A percentile compares a stretch with the other conserved stretches of the same genome.
Conservation (phyloP, 1,140 invertebrate species). For the Brachionus rotundiformis region DNA sequence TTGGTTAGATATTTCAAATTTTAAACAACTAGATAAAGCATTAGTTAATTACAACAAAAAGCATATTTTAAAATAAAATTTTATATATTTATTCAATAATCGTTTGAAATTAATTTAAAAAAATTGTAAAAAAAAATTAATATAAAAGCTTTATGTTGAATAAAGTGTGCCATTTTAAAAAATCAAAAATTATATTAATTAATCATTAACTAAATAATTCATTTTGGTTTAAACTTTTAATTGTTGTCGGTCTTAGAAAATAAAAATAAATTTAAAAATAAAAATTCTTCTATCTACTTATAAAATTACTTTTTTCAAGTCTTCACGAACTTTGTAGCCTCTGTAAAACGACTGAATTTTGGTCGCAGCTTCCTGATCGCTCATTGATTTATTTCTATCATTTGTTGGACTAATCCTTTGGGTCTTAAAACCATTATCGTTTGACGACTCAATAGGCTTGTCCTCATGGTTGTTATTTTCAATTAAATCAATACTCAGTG, state of each 20-base stretch:
- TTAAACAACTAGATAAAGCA: no score
- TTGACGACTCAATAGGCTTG: not conserved
- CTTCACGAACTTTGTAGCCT: slow-evolving; percentile 21
- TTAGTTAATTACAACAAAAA: not conserved
- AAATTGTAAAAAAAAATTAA: not conserved
- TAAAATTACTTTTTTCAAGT: slow-evolving; percentile 36
- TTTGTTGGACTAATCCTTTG: slow-evolving; percentile 22
- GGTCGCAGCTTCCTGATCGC: slow-evolving; percentile 19
- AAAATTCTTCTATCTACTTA: not conserved
- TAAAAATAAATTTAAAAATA: not conserved
- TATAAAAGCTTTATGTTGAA: not conserved
- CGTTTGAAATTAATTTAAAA: no score
- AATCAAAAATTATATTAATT: not conserved
- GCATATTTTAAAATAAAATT: not conserved
- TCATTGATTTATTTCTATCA: slow-evolving; percentile 4
- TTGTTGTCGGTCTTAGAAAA: not conserved
- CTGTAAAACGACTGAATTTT: slow-evolving; percentile 38
- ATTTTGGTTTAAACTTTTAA: not conserved
- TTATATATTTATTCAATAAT: not conserved
- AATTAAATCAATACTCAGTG: slow-evolving; percentile 7
- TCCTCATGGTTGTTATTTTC: not conserved
- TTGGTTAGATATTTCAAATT: no score
- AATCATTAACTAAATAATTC: not conserved
- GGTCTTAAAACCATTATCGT: not conserved
- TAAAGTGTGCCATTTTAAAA: not conserved